A percentile compares a stretch with the other conserved stretches of the same genome.
Evolutionary conservation across 2,113 vertebrate species (phyloP).

Genomic region (Semicossyphus pulcher): DNA sequence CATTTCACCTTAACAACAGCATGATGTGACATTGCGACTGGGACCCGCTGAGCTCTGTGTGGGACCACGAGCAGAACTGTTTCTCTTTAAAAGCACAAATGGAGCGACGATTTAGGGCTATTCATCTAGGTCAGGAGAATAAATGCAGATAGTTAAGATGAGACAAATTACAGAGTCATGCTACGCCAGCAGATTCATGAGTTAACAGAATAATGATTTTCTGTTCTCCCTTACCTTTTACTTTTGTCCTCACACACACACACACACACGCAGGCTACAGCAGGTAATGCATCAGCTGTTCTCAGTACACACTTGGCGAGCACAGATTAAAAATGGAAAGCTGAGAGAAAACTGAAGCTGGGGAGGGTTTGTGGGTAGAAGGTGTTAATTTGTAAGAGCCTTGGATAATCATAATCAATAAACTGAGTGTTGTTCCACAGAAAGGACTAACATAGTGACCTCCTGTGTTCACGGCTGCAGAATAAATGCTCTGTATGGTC

Average conservation of each 20-base stretch:
- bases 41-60: constrained; percentile 42
- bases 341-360: constrained; percentile 24
- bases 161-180: constrained; percentile 55
- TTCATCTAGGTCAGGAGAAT: constrained; percentile 71
- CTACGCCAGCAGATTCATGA: constrained; percentile 44
- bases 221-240: constrained; percentile 36
- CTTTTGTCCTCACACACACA: constrained; percentile 29
- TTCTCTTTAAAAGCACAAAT: constrained; percentile 60
- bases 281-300: constrained; percentile 50
- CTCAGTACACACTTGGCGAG: constrained; percentile 25
- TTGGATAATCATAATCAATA: constrained; percentile 19
- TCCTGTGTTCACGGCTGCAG: constrained; percentile 26
- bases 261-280: constrained; percentile 27
- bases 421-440: not conserved
- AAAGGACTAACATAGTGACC: constrained; percentile 12
- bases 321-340: constrained; percentile 46
- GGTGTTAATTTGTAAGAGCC: constrained; percentile 12
- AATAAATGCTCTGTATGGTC: constrained; percentile 43
- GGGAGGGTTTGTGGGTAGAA: constrained; percentile 22
- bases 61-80: constrained; percentile 38
- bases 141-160: constrained; percentile 56
- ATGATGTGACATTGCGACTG: constrained; percentile 17
- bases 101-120: constrained; percentile 58
- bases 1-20: constrained; percentile 31
- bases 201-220: constrained; percentile 49